Conservation (phyloP, 1,140 invertebrate genomes). For the Trinorchestia longiramus region DNA sequence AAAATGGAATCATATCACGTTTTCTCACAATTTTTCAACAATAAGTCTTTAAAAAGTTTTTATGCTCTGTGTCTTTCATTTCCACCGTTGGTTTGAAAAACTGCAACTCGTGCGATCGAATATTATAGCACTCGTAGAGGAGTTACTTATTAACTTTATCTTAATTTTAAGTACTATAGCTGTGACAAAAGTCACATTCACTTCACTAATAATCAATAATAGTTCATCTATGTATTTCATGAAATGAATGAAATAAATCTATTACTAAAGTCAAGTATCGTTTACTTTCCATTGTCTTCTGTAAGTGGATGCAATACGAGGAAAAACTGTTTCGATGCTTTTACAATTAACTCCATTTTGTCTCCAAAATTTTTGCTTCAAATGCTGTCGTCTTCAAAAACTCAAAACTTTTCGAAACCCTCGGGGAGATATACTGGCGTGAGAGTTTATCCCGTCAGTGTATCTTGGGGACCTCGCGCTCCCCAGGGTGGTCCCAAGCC, state of each 20-base stretch:
- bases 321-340: background rate
- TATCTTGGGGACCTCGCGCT: background rate
- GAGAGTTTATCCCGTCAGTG: background rate
- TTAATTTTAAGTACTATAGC: no score
- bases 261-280: background rate
- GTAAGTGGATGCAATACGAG: background rate
- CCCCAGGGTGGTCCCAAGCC: background rate
- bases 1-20: no score
- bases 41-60: no score
- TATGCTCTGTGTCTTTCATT: no score
- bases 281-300: background rate
- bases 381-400: background rate
- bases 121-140: no score
- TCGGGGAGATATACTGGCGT: background rate
- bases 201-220: background rate
- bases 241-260: background rate
- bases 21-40: no score
- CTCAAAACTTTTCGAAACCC: background rate
- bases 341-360: background rate
- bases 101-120: no score
- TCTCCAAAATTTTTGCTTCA: background rate
- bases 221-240: background rate
- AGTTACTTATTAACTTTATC: no score
- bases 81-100: no score
- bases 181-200: no score